Evolutionary conservation across 2,797 vertebrate genomes (phyloP).

Genomic region (Chaunax sp.): DNA sequence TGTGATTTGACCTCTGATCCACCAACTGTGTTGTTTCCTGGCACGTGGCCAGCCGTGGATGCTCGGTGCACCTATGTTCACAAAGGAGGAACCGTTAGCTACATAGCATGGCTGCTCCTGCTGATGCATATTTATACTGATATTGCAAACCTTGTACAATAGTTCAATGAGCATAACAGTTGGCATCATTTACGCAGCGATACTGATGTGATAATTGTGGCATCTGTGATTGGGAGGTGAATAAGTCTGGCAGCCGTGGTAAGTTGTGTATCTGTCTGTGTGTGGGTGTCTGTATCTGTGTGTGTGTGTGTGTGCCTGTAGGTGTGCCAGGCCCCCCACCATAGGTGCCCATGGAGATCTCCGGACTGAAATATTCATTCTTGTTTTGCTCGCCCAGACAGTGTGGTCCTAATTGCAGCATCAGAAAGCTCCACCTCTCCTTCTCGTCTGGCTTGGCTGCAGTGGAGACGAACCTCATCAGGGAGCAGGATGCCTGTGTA

Average conservation of each 20-base stretch:
- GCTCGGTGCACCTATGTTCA: slow-evolving; percentile 42
- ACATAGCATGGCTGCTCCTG: slow-evolving; percentile 9
- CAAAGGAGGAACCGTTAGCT: slow-evolving; percentile 30
- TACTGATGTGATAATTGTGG: slow-evolving; percentile 77
- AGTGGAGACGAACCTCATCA: slow-evolving; percentile 79
- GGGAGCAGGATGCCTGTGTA: slow-evolving; percentile 55
- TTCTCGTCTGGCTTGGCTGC: slow-evolving; percentile 74
- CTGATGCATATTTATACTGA: slow-evolving; percentile 55
- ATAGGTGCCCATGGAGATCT: slow-evolving; percentile 76
- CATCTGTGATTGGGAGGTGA: slow-evolving; percentile 82
- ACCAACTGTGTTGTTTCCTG: slow-evolving; percentile 56
- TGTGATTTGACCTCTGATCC: slow-evolving; percentile 62
- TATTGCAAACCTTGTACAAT: slow-evolving; percentile 58
- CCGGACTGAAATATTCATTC: slow-evolving; percentile 83
- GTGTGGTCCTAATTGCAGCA: slow-evolving; percentile 80
- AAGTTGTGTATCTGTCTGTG: slow-evolving; percentile 62
- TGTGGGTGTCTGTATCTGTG: slow-evolving; percentile 12
- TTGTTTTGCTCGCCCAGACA: slow-evolving; percentile 76
- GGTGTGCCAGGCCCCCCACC: slow-evolving; percentile 79
- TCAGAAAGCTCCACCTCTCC: slow-evolving; percentile 81
- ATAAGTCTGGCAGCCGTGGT: slow-evolving; percentile 84
- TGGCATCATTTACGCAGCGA: slow-evolving; percentile 67
- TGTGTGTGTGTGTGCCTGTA: slow-evolving; percentile 65
- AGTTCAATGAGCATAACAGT: slow-evolving; percentile 71
- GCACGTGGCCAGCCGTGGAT: slow-evolving; percentile 50